Evolutionary conservation across 2,113 vertebrate genomes (phyloP).

Genomic region (Mormyrus lacerda): DNA sequence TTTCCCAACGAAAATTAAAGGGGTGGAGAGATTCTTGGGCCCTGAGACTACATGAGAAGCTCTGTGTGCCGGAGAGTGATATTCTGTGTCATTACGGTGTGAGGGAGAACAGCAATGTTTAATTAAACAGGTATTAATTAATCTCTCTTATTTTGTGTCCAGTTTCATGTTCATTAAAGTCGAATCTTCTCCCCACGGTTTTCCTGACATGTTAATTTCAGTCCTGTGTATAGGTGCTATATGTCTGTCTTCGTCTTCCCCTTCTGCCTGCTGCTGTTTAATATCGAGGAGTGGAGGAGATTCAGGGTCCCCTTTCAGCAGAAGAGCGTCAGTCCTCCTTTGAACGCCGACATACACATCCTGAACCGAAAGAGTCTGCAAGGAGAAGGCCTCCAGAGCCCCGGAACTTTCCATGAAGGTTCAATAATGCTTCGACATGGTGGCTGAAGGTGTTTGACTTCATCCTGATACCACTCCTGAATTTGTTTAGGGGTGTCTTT

Average conservation of each 20-base stretch:
- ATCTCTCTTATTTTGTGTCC: neutral
- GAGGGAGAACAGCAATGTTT: neutral
- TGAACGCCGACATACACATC: neutral
- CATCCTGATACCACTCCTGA: neutral
- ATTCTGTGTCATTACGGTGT: neutral
- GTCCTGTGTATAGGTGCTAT: neutral
- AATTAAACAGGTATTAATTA: slow-evolving; percentile 9
- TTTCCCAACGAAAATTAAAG: neutral
- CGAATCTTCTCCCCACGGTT: neutral
- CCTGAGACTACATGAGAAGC: neutral
- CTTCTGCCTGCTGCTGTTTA: neutral
- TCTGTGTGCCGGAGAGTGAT: neutral
- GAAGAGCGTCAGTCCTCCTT: neutral
- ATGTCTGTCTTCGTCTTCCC: neutral
- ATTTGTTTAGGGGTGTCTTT: neutral
- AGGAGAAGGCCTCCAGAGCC: neutral
- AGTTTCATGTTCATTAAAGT: slow-evolving; percentile 6
- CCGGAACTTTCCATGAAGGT: neutral
- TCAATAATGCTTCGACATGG: neutral
- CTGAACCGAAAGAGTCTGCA: neutral
- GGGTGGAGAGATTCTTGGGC: neutral
- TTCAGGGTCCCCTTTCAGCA: neutral
- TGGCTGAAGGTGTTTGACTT: neutral
- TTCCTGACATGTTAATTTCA: slow-evolving; percentile 4
- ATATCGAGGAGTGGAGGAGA: neutral